Evolutionary conservation across 2,797 vertebrate genomes (phyloP).

Genomic region (Erethizon dorsatum): DNA sequence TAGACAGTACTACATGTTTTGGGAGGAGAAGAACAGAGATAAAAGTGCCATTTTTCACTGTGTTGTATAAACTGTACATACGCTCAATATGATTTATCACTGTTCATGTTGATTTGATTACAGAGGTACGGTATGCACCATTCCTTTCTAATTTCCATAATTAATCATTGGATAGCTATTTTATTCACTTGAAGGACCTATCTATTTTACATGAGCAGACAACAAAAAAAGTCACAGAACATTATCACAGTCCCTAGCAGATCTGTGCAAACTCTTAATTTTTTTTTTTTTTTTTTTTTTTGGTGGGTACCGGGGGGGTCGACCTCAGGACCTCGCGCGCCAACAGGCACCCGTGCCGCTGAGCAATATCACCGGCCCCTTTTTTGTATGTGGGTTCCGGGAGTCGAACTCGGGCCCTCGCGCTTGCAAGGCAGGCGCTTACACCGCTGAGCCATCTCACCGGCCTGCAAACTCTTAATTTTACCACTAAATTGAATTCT

Average conservation of each 20-base stretch:
- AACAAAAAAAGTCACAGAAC: neutral
- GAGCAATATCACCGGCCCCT: too few relatives aligned
- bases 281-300: neutral
- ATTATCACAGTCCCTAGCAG: neutral
- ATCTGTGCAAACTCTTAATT: neutral
- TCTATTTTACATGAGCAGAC: neutral
- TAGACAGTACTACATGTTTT: neutral
- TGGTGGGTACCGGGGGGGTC: too few relatives aligned
- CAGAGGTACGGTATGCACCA: neutral
- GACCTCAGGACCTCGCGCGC: too few relatives aligned
- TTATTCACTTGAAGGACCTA: neutral
- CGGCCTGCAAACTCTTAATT: neutral
- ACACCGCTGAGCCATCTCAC: too few relatives aligned
- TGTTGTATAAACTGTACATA: neutral
- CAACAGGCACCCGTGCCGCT: too few relatives aligned
- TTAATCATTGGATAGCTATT: neutral
- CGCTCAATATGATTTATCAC: neutral
- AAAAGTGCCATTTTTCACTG: neutral
- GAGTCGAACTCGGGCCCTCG: too few relatives aligned
- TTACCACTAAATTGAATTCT: neutral
- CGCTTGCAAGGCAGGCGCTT: too few relatives aligned
- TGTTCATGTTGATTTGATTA: neutral
- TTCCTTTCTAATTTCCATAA: neutral
- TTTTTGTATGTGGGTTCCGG: too few relatives aligned
- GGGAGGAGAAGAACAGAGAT: neutral